Percentiles rank a stretch among this genome's conserved stretches.
phyloP scores from a whole-genome alignment of 2,888 invertebrate genomes.

The Tipula lateralis region DNA sequence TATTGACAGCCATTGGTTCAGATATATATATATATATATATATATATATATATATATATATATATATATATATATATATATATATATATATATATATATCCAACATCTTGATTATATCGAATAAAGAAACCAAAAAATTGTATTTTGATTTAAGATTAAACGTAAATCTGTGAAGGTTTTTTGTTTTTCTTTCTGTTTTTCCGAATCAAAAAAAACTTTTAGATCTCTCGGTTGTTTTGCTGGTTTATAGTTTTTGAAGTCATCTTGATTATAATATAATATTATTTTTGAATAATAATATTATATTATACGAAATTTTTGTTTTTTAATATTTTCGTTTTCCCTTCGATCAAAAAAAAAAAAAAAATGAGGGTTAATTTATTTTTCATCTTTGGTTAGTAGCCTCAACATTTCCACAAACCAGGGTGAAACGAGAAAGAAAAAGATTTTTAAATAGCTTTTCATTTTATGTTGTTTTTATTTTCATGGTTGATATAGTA shows the following conservation, averaged over 20 bases:
- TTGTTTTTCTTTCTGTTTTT: neutral
- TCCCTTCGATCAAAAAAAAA: neutral
- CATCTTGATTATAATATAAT: neutral
- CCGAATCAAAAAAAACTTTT: neutral
- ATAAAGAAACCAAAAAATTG: neutral
- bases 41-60: neutral
- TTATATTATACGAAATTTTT: neutral
- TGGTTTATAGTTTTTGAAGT: neutral
- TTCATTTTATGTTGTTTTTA: neutral
- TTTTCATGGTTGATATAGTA: neutral
- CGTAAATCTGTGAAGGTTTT: neutral
- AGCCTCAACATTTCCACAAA: neutral
- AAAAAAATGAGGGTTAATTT: neutral
- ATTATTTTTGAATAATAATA: neutral
- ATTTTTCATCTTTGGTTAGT: neutral
- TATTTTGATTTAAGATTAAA: constrained; percentile 13
- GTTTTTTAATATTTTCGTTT: neutral
- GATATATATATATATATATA: neutral
- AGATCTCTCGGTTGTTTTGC: neutral
- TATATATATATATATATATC: neutral
- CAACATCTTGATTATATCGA: neutral
- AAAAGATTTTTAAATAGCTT: neutral
- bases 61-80: neutral
- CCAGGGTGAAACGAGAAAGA: neutral
- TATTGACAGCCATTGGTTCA: neutral